Evolutionary conservation across 2,113 vertebrate genomes (phyloP).

Genomic region (Mungos mungo): DNA sequence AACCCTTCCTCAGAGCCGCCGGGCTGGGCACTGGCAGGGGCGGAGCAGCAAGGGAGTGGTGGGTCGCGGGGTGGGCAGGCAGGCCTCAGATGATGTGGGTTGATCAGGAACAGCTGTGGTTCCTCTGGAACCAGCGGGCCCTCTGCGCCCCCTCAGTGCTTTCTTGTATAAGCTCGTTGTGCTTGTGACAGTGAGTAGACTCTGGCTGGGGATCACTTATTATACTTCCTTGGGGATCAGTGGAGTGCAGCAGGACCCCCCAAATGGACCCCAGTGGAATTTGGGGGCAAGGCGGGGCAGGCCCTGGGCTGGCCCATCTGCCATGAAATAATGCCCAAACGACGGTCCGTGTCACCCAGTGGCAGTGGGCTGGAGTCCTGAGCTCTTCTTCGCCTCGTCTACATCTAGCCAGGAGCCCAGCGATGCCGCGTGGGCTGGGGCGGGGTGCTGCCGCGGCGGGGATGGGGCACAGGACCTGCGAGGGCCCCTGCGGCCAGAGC

Average conservation of each 20-base stretch:
- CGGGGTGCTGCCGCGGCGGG: neutral
- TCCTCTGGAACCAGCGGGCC: conserved; percentile 56
- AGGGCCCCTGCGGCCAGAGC: conserved; percentile 66
- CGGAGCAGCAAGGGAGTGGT: conserved; percentile 57
- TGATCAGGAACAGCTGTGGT: conserved; percentile 56
- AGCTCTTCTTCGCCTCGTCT: conserved; percentile 61
- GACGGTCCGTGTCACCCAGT: conserved; percentile 78
- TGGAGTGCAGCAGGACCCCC: conserved; percentile 70
- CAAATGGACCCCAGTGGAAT: conserved; percentile 69
- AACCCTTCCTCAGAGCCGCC: conserved; percentile 62
- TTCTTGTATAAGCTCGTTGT: conserved; percentile 87
- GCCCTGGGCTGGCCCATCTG: conserved; percentile 81
- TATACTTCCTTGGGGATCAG: conserved; percentile 75
- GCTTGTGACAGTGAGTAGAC: conserved; percentile 86
- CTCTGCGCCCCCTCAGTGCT: conserved; percentile 83
- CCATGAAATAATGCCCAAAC: conserved; percentile 92
- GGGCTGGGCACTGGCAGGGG: conserved; percentile 74
- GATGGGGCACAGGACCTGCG: conserved; percentile 52
- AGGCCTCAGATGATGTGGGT: conserved; percentile 66
- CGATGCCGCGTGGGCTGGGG: neutral
- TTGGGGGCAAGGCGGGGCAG: conserved; percentile 75
- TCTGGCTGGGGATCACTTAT: conserved; percentile 73
- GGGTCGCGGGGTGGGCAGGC: conserved; percentile 48
- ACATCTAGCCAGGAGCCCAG: conserved; percentile 55
- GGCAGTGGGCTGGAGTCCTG: conserved; percentile 79